Base-by-base conservation (phyloP, 2,797 vertebrate genomes). In the Xenops minutus region DNA sequence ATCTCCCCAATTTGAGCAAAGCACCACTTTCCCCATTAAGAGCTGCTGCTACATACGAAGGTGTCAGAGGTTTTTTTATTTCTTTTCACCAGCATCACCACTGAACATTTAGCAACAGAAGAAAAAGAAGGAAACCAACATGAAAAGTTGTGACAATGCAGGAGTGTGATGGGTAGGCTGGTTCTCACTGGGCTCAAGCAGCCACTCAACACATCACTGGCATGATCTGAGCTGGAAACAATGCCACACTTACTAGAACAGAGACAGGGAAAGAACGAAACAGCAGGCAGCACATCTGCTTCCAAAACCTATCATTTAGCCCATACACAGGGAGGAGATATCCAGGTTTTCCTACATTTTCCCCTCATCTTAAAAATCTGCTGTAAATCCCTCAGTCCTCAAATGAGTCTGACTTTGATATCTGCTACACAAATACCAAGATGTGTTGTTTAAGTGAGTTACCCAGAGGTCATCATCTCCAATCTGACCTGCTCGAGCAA, bases 391-490 rank as follows among this genome's bases (percentile, higher is more conserved):
- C 20, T 7, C 2, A 3, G 24, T 72, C 36, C 58, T 59, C 43
- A n/a, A 39, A 43, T 18, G 27, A 71, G 27, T 3, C 54, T 83
- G 54, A 14, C 56, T 83, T 75, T 20, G 67, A 54, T 39, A 74
- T 11, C 37, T 55, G 49, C 69, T 22, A 32, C 49, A 64, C n/a
- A 88, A 91, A 71, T 2, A 80, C 16, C 44, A 62, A 49, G 63
- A 43, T 0, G 22, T 71, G 67, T 8, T 92, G 74, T 79, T 86
- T 72, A 52, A 92, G 43, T 14, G 77, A 93, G 46, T 54, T 30
- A 30, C 27, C 59, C 75, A 80, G 87, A 92, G 91, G 78, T 94
- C 89, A 87, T 4, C 76, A 34, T 48, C 88, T 36, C 46, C 39
- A 26, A 18, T 3, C 61, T 81, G 85, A 86, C 73, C 79, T 6